Evolutionary conservation across 1,140 invertebrate genomes (phyloP), one percentile per base, ranked within the genome.

Genomic region (Andricus grossulariae): DNA sequence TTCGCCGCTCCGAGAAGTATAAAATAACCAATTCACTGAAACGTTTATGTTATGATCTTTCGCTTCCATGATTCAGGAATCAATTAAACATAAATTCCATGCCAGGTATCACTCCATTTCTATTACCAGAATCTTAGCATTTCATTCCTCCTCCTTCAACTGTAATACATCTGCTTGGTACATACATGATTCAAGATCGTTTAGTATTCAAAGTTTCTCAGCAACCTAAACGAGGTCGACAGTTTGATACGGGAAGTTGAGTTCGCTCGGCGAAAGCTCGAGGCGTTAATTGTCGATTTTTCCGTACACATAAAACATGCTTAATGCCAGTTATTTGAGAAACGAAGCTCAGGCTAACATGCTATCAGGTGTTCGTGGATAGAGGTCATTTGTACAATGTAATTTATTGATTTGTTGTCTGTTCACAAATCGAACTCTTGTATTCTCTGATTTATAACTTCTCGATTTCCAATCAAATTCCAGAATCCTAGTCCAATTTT

Each of bases 301-400:
- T 21, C 18, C 32, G 55, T 55, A 7, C 32, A n/a, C 49, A 74
- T 74, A 70, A 74, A 74, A 51, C 57, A 74, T 19, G 45, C 54
- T 74, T 74, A 74, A 74, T 74, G 73, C 50, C 11, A 16, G 57
- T 74, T 74, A 74, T 74, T 50, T 74, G 73, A 39, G 16, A 74
- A 60, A 66, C 74, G 21, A 75, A 75, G n/a, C 50, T 54, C 60
- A 50, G 21, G 55, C 74, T 71, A 57, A 75, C 49, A 50, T 70
- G 49, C 57, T 50, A 75, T 75, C 74, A 75, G 74, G 57, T 75
- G 50, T 70, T 18, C 6, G 16, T 19, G 57, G 10, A 8, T 50
- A 3, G n/a, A 39, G 57, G 49, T 66, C 57, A 75, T 71, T 75
- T 70, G 60, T 70, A 75, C 45, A 21, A 70, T 51, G 74, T 75